phyloP scores from a whole-genome alignment of 1,140 invertebrate genomes.

The Aphaenogaster floridana region DNA sequence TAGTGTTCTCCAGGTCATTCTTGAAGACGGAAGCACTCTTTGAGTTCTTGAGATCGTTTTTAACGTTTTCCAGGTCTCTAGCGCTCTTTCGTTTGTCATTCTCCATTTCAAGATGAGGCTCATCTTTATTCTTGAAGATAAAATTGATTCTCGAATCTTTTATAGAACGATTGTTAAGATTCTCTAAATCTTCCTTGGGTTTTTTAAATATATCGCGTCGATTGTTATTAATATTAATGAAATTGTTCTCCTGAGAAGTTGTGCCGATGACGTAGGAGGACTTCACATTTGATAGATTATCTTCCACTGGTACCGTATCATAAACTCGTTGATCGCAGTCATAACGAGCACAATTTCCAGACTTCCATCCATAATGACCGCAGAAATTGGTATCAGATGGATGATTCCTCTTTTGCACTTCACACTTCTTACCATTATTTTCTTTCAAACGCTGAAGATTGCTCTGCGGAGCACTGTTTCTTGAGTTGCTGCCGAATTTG shows the following conservation, averaged over 20 bases:
- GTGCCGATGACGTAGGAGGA: neutral
- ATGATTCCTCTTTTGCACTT: neutral
- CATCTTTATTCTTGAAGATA: neutral
- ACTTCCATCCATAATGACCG: slow-evolving; percentile 1
- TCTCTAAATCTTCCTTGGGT: neutral
- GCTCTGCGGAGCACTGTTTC: neutral
- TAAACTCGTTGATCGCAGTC: slow-evolving; percentile 65
- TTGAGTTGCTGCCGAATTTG: neutral
- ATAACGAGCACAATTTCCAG: neutral
- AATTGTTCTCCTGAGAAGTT: neutral
- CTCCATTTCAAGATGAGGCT: neutral
- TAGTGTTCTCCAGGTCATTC: neutral
- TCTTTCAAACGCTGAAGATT: slow-evolving; percentile 14
- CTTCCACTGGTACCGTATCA: slow-evolving; percentile 66
- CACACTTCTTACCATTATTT: slow-evolving; percentile 16
- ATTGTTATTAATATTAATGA: neutral
- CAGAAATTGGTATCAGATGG: neutral
- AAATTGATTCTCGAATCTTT: neutral
- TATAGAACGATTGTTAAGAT: slow-evolving; percentile 2
- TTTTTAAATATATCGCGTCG: neutral
- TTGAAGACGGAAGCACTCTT: neutral
- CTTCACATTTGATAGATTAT: neutral
- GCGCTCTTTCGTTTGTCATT: neutral
- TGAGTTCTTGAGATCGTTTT: neutral
- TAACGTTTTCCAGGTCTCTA: neutral